A percentile compares a stretch with the other conserved stretches of the same genome.
Evolutionary conservation across 2,113 vertebrate genomes (phyloP).

Genomic region (Arothron firmamentum): DNA sequence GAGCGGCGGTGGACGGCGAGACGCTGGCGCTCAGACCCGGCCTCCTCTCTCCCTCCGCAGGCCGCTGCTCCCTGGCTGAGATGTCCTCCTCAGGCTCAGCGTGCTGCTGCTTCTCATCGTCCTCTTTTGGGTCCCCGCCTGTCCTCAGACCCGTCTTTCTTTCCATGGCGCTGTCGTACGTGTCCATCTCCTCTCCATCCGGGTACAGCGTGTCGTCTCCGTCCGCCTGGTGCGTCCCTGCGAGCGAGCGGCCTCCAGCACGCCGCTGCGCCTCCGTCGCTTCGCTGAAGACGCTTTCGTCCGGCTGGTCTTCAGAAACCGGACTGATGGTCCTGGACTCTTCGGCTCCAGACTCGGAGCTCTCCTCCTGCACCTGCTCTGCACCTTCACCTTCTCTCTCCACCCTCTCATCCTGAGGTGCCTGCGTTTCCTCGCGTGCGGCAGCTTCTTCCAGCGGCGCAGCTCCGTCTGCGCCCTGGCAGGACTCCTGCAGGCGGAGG

Average conservation of each 20-base stretch:
- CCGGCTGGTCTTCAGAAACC: constrained; percentile 33
- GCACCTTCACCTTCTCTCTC: neutral
- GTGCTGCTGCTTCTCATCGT: constrained; percentile 35
- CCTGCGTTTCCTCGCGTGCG: constrained; percentile 18
- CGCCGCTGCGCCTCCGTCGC: neutral
- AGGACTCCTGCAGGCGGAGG: neutral
- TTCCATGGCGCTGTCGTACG: constrained; percentile 60
- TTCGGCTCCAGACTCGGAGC: constrained; percentile 43
- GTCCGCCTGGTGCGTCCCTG: constrained; percentile 6
- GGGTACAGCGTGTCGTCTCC: constrained; percentile 54
- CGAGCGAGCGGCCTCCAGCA: neutral
- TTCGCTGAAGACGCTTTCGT: constrained; percentile 13
- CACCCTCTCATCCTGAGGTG: neutral
- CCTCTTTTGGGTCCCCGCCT: neutral
- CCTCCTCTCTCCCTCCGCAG: constrained; percentile 1
- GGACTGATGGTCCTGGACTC: constrained; percentile 36
- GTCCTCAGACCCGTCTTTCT: constrained; percentile 29
- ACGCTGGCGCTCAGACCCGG: neutral
- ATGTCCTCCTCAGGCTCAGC: constrained; percentile 60
- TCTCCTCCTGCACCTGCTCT: constrained; percentile 16
- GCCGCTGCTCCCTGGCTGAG: constrained; percentile 37
- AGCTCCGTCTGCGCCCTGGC: constrained; percentile 9
- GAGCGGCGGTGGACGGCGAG: neutral
- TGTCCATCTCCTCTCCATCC: constrained; percentile 66
- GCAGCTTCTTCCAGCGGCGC: neutral